These are phyloP conservation scores for Drosophila nr. perissopoda DNA, from an alignment of 2,888 invertebrate genomes.

Conservation along the genomic window DNA sequence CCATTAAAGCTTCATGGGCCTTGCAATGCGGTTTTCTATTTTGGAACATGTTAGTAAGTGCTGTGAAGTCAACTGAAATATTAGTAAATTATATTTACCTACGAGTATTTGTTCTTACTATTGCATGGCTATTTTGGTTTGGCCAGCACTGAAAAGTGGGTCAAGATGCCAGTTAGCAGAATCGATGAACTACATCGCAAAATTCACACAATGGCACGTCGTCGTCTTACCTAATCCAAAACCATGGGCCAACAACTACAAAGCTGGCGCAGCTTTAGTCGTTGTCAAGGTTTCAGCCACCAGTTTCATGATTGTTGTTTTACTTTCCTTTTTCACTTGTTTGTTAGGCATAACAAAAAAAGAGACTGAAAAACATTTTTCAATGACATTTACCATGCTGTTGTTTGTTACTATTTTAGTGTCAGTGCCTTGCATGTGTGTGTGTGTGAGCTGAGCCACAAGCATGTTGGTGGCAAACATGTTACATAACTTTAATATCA, in stretches of 20 bases:
- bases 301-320: slow-evolving; percentile 35
- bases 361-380: slow-evolving; percentile 46
- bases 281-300: slow-evolving; percentile 61
- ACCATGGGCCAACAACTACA: slow-evolving; percentile 37
- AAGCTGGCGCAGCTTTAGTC: slow-evolving; percentile 47
- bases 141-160: slow-evolving; percentile 57
- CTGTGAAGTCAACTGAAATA: slow-evolving; percentile 1
- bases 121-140: slow-evolving; percentile 7
- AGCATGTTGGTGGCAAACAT: slow-evolving; percentile 21
- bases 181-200: slow-evolving; percentile 62
- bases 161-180: slow-evolving; percentile 60
- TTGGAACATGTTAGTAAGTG: slow-evolving; percentile 7
- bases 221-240: slow-evolving; percentile 64
- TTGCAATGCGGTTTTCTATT: slow-evolving; percentile 12
- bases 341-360: slow-evolving; percentile 18
- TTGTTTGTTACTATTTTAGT: slow-evolving; percentile 26
- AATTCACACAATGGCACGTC: slow-evolving; percentile 49
- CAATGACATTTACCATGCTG: slow-evolving; percentile 53
- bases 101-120: slow-evolving; percentile 4
- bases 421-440: slow-evolving; percentile 21
- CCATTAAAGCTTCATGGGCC: slow-evolving; percentile 27
- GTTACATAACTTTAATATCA: slow-evolving; percentile 60
- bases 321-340: slow-evolving; percentile 11
- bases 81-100: slow-evolving; percentile 1
- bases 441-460: slow-evolving; percentile 16